A percentile compares a stretch with the other conserved stretches of the same genome.
phyloP scores from a whole-genome alignment of 92 coral and sea anemone species.

The Ricordea florida region DNA sequence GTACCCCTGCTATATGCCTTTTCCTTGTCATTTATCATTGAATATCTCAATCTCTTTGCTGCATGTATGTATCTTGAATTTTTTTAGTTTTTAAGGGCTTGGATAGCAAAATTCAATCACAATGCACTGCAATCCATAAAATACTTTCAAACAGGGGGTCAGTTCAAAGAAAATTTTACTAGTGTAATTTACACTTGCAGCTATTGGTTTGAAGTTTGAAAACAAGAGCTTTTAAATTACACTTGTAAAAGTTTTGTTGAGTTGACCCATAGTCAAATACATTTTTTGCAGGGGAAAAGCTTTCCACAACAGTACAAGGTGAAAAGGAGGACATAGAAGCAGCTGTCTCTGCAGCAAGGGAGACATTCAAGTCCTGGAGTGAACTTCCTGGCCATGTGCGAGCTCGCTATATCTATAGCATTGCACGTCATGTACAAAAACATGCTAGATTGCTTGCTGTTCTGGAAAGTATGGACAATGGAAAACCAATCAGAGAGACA shows the following conservation, averaged over 20 bases:
- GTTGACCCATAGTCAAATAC: neutral
- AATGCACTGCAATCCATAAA: too few species aligned
- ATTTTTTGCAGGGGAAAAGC: slow-evolving; percentile 69
- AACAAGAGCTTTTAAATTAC: too few species aligned
- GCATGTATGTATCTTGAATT: too few species aligned
- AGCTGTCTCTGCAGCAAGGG: slow-evolving; percentile 87
- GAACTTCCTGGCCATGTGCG: slow-evolving; percentile 89
- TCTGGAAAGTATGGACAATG: slow-evolving; percentile 95
- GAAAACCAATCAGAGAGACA: slow-evolving; percentile 93
- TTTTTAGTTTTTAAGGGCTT: too few species aligned
- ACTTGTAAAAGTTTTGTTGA: neutral
- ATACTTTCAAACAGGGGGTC: too few species aligned
- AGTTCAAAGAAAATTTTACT: too few species aligned
- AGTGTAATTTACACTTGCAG: too few species aligned
- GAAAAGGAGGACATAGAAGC: slow-evolving; percentile 84
- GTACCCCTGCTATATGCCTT: too few species aligned
- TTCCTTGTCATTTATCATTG: too few species aligned
- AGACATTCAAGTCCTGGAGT: slow-evolving; percentile 93
- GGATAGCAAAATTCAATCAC: too few species aligned
- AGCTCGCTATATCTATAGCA: slow-evolving; percentile 91
- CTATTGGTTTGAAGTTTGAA: too few species aligned
- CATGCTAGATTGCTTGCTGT: slow-evolving; percentile 96
- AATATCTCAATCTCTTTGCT: too few species aligned
- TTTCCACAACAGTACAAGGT: slow-evolving; percentile 94
- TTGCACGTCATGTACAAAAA: slow-evolving; percentile 98